These are phyloP conservation scores for Elgaria multicarinata DNA, from an alignment of 2,113 vertebrate species.

Conservation along the genomic window DNA sequence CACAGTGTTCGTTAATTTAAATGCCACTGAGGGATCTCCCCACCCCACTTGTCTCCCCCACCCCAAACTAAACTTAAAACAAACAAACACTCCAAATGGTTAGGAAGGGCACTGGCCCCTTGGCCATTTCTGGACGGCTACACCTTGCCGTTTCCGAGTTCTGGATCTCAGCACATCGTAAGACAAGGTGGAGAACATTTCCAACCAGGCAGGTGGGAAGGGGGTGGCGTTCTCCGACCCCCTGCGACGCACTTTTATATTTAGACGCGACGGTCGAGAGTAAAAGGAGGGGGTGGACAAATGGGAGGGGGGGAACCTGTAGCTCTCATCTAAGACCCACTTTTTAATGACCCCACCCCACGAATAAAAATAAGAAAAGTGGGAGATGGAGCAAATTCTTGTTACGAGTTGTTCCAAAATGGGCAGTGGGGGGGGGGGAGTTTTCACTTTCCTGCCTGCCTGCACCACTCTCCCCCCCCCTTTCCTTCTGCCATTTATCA, in stretches of 20 bases:
- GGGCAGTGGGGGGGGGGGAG: conserved; percentile 2
- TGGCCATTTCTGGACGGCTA: background rate
- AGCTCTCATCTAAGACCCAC: background rate
- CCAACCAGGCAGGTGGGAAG: background rate
- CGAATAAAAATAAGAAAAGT: conserved; percentile 27
- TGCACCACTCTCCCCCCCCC: conserved; percentile 73
- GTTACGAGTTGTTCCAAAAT: conserved; percentile 22
- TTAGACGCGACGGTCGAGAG: background rate
- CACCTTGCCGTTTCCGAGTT: background rate
- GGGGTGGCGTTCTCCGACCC: too few relatives aligned
- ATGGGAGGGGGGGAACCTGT: background rate
- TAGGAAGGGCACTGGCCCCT: too few relatives aligned
- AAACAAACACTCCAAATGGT: background rate
- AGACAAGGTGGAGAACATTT: too few relatives aligned
- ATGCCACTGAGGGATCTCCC: too few relatives aligned
- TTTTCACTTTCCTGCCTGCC: conserved; percentile 41
- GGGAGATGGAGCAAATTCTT: rapidly evolving
- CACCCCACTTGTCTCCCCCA: background rate
- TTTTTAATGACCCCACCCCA: conserved; percentile 9
- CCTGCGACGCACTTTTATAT: background rate
- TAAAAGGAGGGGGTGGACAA: too few relatives aligned
- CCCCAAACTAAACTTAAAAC: background rate
- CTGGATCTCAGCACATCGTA: background rate
- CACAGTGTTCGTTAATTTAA: background rate
- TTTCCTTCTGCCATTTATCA: conserved; percentile 92